Conservation (phyloP, 1,140 invertebrate genomes). For the Drosophila parvula region DNA sequence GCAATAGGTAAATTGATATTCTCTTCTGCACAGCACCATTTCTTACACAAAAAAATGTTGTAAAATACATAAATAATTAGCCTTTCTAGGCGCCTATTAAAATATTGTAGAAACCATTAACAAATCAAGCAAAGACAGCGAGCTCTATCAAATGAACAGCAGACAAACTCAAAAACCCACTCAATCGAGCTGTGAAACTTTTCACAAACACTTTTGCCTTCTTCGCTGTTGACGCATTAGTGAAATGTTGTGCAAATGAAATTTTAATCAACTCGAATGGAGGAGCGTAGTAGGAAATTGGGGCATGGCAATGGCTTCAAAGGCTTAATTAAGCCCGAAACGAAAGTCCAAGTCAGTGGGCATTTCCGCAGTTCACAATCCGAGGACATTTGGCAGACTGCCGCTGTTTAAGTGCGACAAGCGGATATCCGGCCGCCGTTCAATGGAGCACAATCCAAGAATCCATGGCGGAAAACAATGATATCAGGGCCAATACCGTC, state of each 20-base stretch:
- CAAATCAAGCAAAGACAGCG: not conserved
- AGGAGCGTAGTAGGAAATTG: constrained; percentile 6
- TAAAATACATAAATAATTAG: not conserved
- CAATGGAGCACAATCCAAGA: constrained; percentile 51
- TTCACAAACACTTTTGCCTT: not conserved
- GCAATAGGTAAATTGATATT: not conserved
- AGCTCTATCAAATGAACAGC: constrained; percentile 9
- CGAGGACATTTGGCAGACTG: constrained; percentile 32
- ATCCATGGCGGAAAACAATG: constrained; percentile 4
- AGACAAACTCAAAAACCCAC: not conserved
- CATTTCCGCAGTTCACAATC: constrained; percentile 30
- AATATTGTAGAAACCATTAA: not conserved
- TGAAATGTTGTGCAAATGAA: constrained; percentile 55
- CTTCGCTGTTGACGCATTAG: constrained; percentile 33
- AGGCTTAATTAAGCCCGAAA: constrained; percentile 55
- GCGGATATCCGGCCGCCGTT: constrained; percentile 68
- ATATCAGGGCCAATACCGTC: constrained; percentile 39
- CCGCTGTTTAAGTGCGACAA: constrained; percentile 69
- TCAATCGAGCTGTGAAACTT: constrained; percentile 18
- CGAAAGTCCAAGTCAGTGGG: constrained; percentile 39
- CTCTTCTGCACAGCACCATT: not conserved
- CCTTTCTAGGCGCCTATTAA: not conserved
- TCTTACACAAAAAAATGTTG: not conserved
- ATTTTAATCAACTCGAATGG: constrained; percentile 60
- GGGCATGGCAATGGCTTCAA: constrained; percentile 27